Conservation (phyloP, 2,888 invertebrate genomes). For the Trilocha varians region DNA sequence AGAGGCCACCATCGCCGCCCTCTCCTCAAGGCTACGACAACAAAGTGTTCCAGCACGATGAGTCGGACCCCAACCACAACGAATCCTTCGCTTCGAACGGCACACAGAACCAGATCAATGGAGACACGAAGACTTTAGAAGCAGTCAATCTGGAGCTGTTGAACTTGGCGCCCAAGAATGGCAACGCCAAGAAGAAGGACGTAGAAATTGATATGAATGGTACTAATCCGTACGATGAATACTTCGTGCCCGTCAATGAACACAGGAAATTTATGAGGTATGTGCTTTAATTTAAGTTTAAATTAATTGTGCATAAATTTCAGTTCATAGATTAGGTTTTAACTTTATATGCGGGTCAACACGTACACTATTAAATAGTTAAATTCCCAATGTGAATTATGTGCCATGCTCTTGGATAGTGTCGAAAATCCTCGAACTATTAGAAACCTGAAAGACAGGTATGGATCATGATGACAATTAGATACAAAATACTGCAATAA, state of each 20-base stretch:
- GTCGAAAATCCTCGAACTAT: no score
- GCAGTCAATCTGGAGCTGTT: slow-evolving; percentile 87
- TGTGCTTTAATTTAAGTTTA: slow-evolving; percentile 23
- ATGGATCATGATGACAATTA: no score
- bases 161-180: slow-evolving; percentile 77
- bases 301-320: no score
- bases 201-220: slow-evolving; percentile 77
- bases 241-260: slow-evolving; percentile 89
- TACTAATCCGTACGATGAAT: slow-evolving; percentile 84
- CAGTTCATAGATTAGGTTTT: no score
- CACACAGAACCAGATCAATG: slow-evolving; percentile 52
- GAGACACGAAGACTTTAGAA: slow-evolving; percentile 70
- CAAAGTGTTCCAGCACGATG: slow-evolving; percentile 57
- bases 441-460: no score
- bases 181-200: slow-evolving; percentile 76
- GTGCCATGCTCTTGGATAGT: no score
- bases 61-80: slow-evolving; percentile 60
- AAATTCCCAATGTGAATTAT: no score
- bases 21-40: slow-evolving; percentile 61
- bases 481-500: no score
- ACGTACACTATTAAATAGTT: no score
- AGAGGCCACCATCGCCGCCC: slow-evolving; percentile 58
- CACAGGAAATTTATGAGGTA: slow-evolving; percentile 90
- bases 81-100: slow-evolving; percentile 63
- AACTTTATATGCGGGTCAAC: no score